Evolutionary conservation across 2,888 invertebrate genomes (phyloP).

Genomic region (Synanthedon formicaeformis): DNA sequence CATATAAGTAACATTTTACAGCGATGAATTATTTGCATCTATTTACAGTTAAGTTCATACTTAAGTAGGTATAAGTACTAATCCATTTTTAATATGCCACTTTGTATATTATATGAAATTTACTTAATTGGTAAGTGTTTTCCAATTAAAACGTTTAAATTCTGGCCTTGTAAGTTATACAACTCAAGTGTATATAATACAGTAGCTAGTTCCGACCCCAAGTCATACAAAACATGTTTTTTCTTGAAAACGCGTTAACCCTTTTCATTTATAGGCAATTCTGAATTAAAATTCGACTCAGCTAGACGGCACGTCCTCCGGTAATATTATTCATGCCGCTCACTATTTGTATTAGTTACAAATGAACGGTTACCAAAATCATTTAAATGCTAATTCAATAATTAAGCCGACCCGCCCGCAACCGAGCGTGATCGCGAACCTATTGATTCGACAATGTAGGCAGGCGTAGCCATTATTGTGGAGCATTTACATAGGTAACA

Average conservation of each 20-base stretch:
- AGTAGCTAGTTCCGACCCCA: not conserved
- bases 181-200: not conserved
- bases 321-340: conserved; percentile 58
- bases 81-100: too few species aligned
- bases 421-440: conserved; percentile 38
- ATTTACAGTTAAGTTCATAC: too few species aligned
- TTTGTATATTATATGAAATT: too few species aligned
- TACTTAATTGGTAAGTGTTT: too few species aligned
- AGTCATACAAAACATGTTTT: not conserved
- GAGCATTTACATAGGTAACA: not conserved
- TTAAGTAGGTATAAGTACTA: too few species aligned
- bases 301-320: not conserved
- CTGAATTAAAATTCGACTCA: conserved; percentile 45
- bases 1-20: too few species aligned
- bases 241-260: not conserved
- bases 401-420: conserved; percentile 64
- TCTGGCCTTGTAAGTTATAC: too few species aligned
- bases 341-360: conserved; percentile 71
- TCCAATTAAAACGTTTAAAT: too few species aligned
- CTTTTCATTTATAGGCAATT: not conserved
- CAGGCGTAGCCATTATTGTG: conserved; percentile 1
- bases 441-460: conserved; percentile 40
- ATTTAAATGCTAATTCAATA: conserved; percentile 73
- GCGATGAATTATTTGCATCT: too few species aligned
- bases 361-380: conserved; percentile 72